Base-by-base conservation (phyloP, 2,888 invertebrate species). In the Plutella xylostella region DNA sequence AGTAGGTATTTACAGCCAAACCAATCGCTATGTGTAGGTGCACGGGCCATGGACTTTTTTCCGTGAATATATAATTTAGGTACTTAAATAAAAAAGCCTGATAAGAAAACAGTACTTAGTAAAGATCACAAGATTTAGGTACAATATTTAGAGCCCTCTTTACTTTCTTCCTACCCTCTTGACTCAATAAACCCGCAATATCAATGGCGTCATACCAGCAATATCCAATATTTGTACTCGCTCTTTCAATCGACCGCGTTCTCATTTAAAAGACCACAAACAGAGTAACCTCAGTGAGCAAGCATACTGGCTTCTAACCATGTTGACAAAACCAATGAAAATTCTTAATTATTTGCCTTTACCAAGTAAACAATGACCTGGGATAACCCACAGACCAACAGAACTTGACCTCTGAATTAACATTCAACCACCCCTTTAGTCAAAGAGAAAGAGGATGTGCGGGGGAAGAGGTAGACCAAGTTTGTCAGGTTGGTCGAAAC, bases 241-340 rank as follows among this genome's bases (percentile, higher is more conserved):
- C n/a, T 3, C 2, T 28, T 17, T 34, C 34, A 34, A 33, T 33
- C 34, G 17, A 15, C 9, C 34, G 5, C n/a, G 9, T 4, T 19
- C 22, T 21, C 12, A 38, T 58, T 55, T 56, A 28, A 63, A 64
- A 60, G 59, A 61, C 57, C 57, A 55, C 71, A 76, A 76, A 78
- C 77, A 77, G 72, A 65, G 52, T 56, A 59, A 9, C 56, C 28
- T 61, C 72, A 69, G 72, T 61, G 58, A 55, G 56, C 68, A 68
- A 71, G 68, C 68, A 64, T 58, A 59, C 52, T 55, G 55, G 55
- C 45, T 58, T 60, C 63, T 63, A 59, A 66, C 61, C 69, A 64
- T 78, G 74, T 82, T 80, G 76, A 78, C 82, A 75, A 73, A 77
- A 75, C 78, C 79, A 79, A 72, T 82, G 79, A 79, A 79, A 78